These are phyloP conservation scores for Baccha elongata DNA, from an alignment of 2,888 invertebrate species.

Conservation along the genomic window DNA sequence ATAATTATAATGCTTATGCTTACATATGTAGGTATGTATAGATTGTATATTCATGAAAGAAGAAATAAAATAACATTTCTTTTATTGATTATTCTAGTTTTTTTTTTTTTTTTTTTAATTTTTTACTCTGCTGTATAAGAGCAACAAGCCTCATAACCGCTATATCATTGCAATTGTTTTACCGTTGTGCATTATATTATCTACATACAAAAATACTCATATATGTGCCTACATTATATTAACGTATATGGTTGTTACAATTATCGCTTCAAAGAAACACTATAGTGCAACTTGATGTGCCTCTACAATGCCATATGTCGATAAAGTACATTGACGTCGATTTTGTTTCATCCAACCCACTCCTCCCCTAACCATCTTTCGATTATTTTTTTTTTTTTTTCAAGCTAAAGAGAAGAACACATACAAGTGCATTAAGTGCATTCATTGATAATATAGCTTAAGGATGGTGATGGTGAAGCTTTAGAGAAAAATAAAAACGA, in stretches of 20 bases:
- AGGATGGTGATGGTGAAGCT: conserved; percentile 52
- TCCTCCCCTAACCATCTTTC: not conserved
- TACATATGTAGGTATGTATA: too few relatives aligned
- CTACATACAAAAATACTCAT: not conserved
- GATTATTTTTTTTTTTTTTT: too few relatives aligned
- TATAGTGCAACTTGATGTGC: conserved; percentile 72
- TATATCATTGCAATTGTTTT: conserved; percentile 55
- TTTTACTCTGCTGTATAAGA: conserved; percentile 33
- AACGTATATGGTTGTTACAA: conserved; percentile 40
- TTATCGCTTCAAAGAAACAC: conserved; percentile 69
- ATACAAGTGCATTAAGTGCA: conserved; percentile 72
- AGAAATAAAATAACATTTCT: conserved; percentile 58
- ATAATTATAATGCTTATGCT: too few relatives aligned
- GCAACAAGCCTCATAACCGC: conserved; percentile 61
- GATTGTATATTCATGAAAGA: conserved; percentile 14
- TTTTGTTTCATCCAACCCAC: conserved; percentile 22
- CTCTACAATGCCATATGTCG: conserved; percentile 73
- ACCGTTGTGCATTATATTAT: conserved; percentile 51
- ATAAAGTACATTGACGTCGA: conserved; percentile 73
- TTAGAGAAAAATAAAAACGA: conserved; percentile 33
- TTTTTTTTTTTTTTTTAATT: conserved; percentile 12
- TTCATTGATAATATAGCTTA: conserved; percentile 69
- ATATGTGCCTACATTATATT: not conserved
- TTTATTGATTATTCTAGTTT: conserved; percentile 57
- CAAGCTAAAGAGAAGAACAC: conserved; percentile 52